phyloP scores from a whole-genome alignment of 2,888 invertebrate species.

The Microplitis manilae region DNA sequence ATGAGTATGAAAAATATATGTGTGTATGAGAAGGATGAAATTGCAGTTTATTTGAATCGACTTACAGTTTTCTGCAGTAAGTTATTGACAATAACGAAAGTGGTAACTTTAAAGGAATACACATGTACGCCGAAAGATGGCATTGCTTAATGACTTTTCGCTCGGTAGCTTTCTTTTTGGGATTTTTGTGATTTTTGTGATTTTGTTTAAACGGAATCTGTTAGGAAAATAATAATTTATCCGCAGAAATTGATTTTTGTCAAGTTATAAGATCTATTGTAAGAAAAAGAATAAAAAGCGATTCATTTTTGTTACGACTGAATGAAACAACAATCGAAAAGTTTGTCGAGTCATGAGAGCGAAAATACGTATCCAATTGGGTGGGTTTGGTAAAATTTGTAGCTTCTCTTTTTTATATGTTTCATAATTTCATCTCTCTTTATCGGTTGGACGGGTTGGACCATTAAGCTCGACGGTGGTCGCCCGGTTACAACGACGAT shows the following conservation, averaged over 20 bases:
- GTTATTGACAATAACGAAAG: neutral
- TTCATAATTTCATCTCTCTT: constrained; percentile 29
- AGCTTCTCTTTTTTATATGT: constrained; percentile 26
- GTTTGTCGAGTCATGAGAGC: constrained; percentile 35
- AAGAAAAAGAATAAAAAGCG: neutral
- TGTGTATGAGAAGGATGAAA: neutral
- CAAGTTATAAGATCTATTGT: neutral
- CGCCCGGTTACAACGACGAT: constrained; percentile 64
- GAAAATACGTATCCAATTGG: constrained; percentile 30
- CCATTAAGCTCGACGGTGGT: constrained; percentile 65
- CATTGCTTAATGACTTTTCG: neutral
- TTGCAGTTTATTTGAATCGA: neutral
- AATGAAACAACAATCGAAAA: constrained; percentile 35
- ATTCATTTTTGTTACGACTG: constrained; percentile 20
- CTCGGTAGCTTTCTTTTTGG: neutral
- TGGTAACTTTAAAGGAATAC: neutral
- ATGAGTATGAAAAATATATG: neutral
- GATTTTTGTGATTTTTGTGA: neutral
- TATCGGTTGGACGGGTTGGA: constrained; percentile 46
- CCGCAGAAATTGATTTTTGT: neutral
- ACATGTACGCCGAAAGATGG: neutral
- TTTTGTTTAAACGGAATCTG: neutral
- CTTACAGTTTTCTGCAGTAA: neutral
- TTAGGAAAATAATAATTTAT: neutral
- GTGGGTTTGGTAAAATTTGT: constrained; percentile 15